These are phyloP conservation scores for Rhynchonema sp. DNA, from an alignment of 2,888 invertebrate genomes.

Conservation along the genomic window DNA sequence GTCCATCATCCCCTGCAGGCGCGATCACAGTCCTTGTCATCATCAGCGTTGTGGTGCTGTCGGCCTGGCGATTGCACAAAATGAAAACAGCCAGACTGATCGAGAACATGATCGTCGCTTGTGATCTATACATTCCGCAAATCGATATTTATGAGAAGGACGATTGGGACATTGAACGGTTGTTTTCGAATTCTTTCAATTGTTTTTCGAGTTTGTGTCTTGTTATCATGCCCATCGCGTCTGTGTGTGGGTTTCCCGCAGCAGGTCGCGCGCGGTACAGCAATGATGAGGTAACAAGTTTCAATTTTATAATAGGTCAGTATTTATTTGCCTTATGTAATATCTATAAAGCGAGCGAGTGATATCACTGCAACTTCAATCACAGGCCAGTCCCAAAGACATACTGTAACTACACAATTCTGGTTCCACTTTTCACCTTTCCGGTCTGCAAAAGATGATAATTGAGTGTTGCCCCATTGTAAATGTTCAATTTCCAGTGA, in stretches of 20 bases:
- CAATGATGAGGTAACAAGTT: too few species aligned
- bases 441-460: too few species aligned
- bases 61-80: neutral
- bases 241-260: too few species aligned
- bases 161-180: neutral
- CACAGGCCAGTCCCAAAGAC: neutral
- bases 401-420: too few species aligned
- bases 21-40: too few species aligned
- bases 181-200: neutral
- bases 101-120: neutral
- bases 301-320: too few species aligned
- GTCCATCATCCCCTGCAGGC: too few species aligned
- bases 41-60: neutral
- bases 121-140: neutral
- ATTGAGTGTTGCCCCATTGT: too few species aligned
- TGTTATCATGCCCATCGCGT: neutral
- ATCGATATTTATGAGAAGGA: neutral
- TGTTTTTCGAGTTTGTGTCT: neutral
- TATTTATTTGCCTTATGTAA: too few species aligned
- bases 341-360: too few species aligned
- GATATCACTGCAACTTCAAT: neutral
- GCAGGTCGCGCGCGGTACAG: too few species aligned
- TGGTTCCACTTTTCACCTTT: too few species aligned
- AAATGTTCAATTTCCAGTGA: constrained; percentile 38
- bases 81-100: neutral